Evolutionary conservation across 1,140 invertebrate species (phyloP).

Genomic region (Macrosteles quadrilineatus): DNA sequence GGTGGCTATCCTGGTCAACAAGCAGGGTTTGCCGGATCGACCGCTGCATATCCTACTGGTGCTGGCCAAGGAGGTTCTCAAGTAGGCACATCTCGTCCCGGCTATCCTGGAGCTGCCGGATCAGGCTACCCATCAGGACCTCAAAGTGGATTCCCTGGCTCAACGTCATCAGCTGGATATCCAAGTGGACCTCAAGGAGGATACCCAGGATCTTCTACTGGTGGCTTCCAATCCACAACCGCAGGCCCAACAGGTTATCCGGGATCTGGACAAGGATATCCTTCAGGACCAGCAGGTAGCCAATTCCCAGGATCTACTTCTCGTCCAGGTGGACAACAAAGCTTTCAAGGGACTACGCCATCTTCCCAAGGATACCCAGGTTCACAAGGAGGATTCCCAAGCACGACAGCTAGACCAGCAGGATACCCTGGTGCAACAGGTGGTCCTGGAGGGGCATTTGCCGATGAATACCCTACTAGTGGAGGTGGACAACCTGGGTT

Average conservation of each 20-base stretch:
- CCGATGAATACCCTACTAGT: slow-evolving; percentile 28
- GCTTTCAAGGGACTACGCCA: slow-evolving; percentile 30
- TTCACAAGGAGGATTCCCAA: slow-evolving; percentile 37
- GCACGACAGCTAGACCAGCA: slow-evolving; percentile 40
- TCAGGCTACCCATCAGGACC: slow-evolving; percentile 42
- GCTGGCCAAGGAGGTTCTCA: slow-evolving; percentile 36
- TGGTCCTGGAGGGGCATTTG: slow-evolving; percentile 38
- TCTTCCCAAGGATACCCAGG: slow-evolving; percentile 40
- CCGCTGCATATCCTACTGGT: slow-evolving; percentile 33
- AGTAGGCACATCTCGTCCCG: slow-evolving; percentile 32
- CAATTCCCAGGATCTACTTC: slow-evolving; percentile 11
- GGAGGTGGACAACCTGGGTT: slow-evolving; percentile 8
- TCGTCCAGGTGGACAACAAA: slow-evolving; percentile 33
- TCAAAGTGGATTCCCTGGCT: slow-evolving; percentile 37
- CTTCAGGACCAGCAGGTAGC: background rate
- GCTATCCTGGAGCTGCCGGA: slow-evolving; percentile 39
- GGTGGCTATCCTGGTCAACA: slow-evolving; percentile 34
- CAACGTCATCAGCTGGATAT: slow-evolving; percentile 35
- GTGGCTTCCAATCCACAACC: slow-evolving; percentile 35
- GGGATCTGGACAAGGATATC: slow-evolving; percentile 14
- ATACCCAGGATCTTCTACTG: slow-evolving; percentile 41
- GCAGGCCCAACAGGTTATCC: slow-evolving; percentile 38
- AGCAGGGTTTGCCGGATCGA: slow-evolving; percentile 33
- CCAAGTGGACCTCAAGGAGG: slow-evolving; percentile 40
- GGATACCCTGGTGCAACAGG: slow-evolving; percentile 37